Base-by-base conservation (phyloP, 2,113 vertebrate species). In the Condylura cristata region DNA sequence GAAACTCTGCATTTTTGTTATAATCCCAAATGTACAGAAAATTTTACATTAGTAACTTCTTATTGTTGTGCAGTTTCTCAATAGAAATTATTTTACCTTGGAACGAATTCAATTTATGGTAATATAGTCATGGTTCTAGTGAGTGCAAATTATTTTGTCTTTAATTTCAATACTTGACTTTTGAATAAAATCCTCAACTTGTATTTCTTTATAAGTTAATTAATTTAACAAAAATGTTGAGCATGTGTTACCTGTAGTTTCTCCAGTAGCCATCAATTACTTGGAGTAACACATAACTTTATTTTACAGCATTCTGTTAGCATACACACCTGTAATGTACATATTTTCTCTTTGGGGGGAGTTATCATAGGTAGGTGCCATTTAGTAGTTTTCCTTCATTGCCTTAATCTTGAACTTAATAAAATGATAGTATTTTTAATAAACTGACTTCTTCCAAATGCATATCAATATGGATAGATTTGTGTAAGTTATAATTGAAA, bases 21-120 rank as follows among this genome's bases (percentile, higher is more conserved):
- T 28, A n/a, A 46, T 53, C 2, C 39, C 11, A 83, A 89, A 41
- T 44, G 1, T 26, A 81, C 10, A 6, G 20, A 85, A 1, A 74
- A 37, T 70, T 94, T 90, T 79, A 60, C 82, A 63, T 82, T 92
- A 70, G 79, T 84, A 86, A 80, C 5, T 44, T 37, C 86, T n/a
- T 56, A 44, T 71, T 24, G 63, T 20, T 82, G 26, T 17, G 74
- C 12, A 75, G 34, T 76, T 89, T 86, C 39, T 84, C 20, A 58
- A 26, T 39, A 63, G 11, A 81, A 82, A 74, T 58, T 75, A 16
- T 71, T 81, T 61, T 87, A 78, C 2, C 34, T 76, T 56, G 9
- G 4, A 9, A 8, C 1, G 89, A 89, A 18, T 72, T 84, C 14
- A 74, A 20, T 66, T 85, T 81, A 60, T 86, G 37, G 16, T 61